phyloP scores from a whole-genome alignment of 2,797 vertebrate species.

The Threskiornis aethiopicus region DNA sequence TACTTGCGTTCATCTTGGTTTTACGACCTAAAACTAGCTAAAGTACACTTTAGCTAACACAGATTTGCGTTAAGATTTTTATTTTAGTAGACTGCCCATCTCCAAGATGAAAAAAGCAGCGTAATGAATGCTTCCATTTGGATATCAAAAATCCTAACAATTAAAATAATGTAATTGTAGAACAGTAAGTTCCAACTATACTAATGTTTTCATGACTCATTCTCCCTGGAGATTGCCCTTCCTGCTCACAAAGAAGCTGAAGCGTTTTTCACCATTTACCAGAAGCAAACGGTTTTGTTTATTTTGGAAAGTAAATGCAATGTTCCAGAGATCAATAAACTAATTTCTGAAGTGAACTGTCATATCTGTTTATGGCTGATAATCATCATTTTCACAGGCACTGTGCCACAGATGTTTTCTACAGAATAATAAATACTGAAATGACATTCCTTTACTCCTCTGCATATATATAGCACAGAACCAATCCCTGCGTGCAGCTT shows the following conservation, averaged over 20 bases:
- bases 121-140: neutral
- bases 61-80: neutral
- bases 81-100: neutral
- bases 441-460: neutral
- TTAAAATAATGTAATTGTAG: neutral
- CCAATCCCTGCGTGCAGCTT: neutral
- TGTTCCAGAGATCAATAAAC: constrained; percentile 60
- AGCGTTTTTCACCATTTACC: constrained; percentile 17
- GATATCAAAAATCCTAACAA: constrained; percentile 14
- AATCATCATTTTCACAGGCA: constrained; percentile 31
- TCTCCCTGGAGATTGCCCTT: neutral
- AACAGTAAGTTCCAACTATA: neutral
- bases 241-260: neutral
- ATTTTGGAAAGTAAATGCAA: constrained; percentile 39
- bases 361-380: neutral
- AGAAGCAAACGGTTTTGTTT: constrained; percentile 31
- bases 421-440: neutral
- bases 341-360: constrained; percentile 33
- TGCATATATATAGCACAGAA: neutral
- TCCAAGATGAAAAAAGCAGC: neutral
- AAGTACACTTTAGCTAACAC: neutral
- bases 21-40: neutral
- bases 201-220: constrained; percentile 18
- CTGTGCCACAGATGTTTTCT: neutral
- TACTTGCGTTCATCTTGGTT: neutral